Percentiles rank a stretch among this genome's conserved stretches.
Conservation (phyloP, 1,140 invertebrate species). For the Drosophila hydei region DNA sequence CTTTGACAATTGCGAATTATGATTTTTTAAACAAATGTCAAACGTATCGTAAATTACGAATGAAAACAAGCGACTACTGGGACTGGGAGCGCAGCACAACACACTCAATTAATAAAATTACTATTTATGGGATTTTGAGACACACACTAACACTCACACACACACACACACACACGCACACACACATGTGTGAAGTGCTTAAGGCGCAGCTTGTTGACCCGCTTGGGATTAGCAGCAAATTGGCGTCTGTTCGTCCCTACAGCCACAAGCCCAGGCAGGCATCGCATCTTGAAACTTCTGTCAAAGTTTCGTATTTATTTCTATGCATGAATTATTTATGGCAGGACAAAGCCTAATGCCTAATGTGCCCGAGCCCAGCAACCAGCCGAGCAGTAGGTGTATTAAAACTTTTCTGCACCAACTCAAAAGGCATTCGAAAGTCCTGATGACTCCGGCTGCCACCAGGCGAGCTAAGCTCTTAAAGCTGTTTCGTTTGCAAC, state of each 20-base stretch:
- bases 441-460: background rate
- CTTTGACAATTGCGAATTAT: slow-evolving; percentile 62
- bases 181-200: background rate
- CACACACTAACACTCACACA: slow-evolving; percentile 17
- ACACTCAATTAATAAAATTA: slow-evolving; percentile 78
- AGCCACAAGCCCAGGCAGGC: background rate
- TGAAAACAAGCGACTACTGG: slow-evolving; percentile 5
- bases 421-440: background rate
- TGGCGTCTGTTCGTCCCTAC: slow-evolving; percentile 44
- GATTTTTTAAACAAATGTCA: slow-evolving; percentile 65
- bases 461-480: slow-evolving; percentile 3
- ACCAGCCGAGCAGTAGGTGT: background rate
- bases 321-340: slow-evolving; percentile 78
- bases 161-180: slow-evolving; percentile 11
- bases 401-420: slow-evolving; percentile 52
- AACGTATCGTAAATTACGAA: slow-evolving; percentile 53
- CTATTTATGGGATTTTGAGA: slow-evolving; percentile 72
- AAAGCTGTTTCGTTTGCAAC: slow-evolving; percentile 17
- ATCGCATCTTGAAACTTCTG: slow-evolving; percentile 21
- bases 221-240: slow-evolving; percentile 69
- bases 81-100: slow-evolving; percentile 2
- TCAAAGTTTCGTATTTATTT: slow-evolving; percentile 75
- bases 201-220: slow-evolving; percentile 42
- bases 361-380: slow-evolving; percentile 29
- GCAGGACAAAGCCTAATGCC: slow-evolving; percentile 46